phyloP scores from a whole-genome alignment of 2,113 vertebrate genomes.

The Hucho hucho region DNA sequence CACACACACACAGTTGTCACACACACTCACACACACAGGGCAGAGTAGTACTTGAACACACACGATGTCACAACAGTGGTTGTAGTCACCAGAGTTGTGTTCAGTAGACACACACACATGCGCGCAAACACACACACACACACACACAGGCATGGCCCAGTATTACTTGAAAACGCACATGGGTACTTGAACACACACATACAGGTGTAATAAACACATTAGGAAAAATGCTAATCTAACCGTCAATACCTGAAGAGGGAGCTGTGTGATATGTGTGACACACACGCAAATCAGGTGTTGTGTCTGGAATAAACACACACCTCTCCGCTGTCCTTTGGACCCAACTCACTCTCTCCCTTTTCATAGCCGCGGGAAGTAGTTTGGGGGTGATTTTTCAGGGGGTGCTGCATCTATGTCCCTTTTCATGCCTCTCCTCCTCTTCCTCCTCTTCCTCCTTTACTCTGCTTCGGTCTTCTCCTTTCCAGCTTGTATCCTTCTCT shows the following conservation, averaged over 20 bases:
- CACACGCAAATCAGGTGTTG: background rate
- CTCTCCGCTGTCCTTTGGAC: conserved; percentile 5
- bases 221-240: too few species aligned
- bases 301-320: background rate
- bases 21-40: background rate
- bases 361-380: background rate
- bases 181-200: too few species aligned
- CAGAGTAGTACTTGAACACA: conserved; percentile 1
- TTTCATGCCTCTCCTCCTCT: background rate
- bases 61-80: background rate
- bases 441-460: background rate
- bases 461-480: background rate
- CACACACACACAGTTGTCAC: background rate
- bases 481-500: background rate
- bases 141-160: background rate
- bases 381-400: too few species aligned
- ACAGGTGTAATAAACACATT: too few species aligned
- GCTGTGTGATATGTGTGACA: conserved; percentile 1
- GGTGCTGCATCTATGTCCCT: background rate
- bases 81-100: too few species aligned
- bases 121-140: background rate
- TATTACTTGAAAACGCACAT: background rate
- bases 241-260: background rate
- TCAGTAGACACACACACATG: background rate
- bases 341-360: background rate